phyloP scores from a whole-genome alignment of 2,888 invertebrate species.

The Pristionchus entomophagus region DNA sequence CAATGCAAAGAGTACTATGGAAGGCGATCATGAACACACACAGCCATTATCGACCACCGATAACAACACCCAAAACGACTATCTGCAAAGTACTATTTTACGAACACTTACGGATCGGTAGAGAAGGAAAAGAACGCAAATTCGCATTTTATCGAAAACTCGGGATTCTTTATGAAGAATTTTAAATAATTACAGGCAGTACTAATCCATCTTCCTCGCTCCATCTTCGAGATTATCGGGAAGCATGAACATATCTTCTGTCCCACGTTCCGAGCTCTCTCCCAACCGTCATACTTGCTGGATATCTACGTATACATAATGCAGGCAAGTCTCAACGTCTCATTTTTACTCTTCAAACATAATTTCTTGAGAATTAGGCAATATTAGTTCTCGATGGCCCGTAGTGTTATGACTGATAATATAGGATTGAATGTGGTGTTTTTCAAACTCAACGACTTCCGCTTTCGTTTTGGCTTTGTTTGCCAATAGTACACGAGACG shows the following conservation, averaged over 20 bases:
- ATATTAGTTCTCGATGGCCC: too few species aligned
- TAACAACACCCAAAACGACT: neutral
- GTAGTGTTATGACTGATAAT: too few species aligned
- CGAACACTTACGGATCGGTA: neutral
- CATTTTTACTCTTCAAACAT: too few species aligned
- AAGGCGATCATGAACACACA: neutral
- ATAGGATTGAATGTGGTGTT: too few species aligned
- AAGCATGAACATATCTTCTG: slow-evolving; percentile 18
- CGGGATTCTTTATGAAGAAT: neutral
- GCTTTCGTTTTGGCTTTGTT: too few species aligned
- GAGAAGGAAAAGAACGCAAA: neutral
- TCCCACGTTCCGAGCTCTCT: neutral
- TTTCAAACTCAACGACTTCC: too few species aligned
- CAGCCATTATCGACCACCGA: neutral
- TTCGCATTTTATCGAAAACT: neutral
- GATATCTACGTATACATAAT: neutral
- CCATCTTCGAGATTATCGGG: slow-evolving; percentile 16
- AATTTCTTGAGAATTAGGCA: too few species aligned
- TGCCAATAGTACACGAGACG: too few species aligned
- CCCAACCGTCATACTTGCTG: neutral
- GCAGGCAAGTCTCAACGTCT: neutral
- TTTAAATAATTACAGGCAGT: neutral
- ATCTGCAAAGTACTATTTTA: neutral
- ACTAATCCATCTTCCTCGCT: neutral
- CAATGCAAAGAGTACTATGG: neutral